Conservation (phyloP, 2,888 invertebrate genomes). For the Acanthosoma haemorrhoidale region DNA sequence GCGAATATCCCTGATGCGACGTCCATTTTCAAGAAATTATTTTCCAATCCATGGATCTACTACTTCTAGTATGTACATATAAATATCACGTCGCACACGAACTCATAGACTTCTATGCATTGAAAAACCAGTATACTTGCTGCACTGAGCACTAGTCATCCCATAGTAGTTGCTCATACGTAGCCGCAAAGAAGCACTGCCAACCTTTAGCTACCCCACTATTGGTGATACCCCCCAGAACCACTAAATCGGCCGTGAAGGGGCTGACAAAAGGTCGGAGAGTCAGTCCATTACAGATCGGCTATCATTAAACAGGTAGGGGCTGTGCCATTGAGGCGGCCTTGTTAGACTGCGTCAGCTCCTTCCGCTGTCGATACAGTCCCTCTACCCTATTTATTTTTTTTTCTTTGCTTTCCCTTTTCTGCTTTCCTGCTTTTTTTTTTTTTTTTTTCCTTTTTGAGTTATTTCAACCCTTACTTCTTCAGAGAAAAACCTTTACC, state of each 20-base stretch:
- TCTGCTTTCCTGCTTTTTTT: too few relatives aligned
- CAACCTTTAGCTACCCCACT: background rate
- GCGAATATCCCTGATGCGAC: too few relatives aligned
- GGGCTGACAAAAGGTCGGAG: background rate
- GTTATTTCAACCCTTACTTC: constrained; percentile 7
- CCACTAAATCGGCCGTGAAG: constrained; percentile 3
- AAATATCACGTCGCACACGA: too few relatives aligned
- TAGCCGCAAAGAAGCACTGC: too few relatives aligned
- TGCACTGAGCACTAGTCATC: too few relatives aligned
- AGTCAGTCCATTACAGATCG: constrained; percentile 1
- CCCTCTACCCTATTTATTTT: constrained; percentile 8
- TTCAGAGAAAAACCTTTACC: background rate
- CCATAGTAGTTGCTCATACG: too few relatives aligned
- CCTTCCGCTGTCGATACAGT: constrained; percentile 2
- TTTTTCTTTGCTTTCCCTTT: background rate
- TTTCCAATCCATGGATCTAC: too few relatives aligned
- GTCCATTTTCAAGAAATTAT: too few relatives aligned
- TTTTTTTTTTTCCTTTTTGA: background rate
- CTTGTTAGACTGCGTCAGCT: constrained; percentile 1
- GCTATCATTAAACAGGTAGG: constrained; percentile 9
- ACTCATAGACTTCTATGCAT: too few relatives aligned
- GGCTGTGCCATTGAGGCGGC: background rate
- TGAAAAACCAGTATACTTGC: too few relatives aligned
- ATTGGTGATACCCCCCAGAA: background rate
- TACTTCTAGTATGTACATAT: too few relatives aligned